Conservation (phyloP, 2,797 vertebrate genomes). For the Heteromormyrus szaboi region DNA sequence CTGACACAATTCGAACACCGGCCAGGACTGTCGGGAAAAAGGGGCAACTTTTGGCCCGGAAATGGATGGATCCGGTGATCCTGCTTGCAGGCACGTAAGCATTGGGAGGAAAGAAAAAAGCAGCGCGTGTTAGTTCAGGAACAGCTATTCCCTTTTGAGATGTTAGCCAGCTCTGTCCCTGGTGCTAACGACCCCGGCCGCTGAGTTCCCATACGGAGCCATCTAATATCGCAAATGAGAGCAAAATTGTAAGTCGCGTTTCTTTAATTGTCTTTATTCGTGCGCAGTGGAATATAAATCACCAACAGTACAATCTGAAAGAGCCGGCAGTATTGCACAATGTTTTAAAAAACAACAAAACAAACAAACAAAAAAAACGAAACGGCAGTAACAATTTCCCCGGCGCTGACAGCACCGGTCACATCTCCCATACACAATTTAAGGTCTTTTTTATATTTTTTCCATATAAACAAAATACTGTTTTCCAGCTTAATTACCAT, state of each 20-base stretch:
- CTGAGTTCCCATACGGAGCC: neutral
- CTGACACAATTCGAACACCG: neutral
- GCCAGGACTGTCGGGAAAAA: neutral
- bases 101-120: neutral
- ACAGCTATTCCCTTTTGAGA: neutral
- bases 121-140: neutral
- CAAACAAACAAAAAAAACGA: neutral
- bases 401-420: neutral
- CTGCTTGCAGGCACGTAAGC: neutral
- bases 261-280: constrained; percentile 17
- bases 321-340: neutral
- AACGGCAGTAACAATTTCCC: neutral
- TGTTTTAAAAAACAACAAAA: neutral
- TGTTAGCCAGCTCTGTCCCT: neutral
- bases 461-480: neutral
- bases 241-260: neutral
- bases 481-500: neutral
- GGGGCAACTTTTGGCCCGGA: neutral
- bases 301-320: constrained; percentile 2
- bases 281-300: neutral
- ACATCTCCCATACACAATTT: neutral
- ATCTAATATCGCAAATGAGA: neutral
- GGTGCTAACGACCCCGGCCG: neutral
- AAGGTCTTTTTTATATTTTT: neutral
- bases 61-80: neutral